These are phyloP conservation scores for Parnassius smintheus DNA, from an alignment of 2,888 invertebrate genomes.

Conservation along the genomic window DNA sequence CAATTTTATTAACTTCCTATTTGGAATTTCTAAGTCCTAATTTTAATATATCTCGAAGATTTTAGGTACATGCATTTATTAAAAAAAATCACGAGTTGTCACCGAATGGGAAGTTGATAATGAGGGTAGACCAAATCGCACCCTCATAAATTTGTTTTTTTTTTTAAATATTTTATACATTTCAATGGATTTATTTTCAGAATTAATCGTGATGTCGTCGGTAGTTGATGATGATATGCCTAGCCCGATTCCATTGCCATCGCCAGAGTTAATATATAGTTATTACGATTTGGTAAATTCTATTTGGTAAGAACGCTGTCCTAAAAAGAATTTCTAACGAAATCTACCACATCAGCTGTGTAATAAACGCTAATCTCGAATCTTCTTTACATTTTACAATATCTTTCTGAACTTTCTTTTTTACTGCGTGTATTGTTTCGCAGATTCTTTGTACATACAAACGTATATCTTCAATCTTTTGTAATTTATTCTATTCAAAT, in stretches of 20 bases:
- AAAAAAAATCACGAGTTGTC: no score
- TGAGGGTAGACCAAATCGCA: no score
- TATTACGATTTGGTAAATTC: constrained; percentile 66
- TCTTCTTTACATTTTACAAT: not conserved
- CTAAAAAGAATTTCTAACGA: constrained; percentile 8
- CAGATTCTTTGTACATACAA: constrained; percentile 15
- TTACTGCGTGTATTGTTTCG: no score
- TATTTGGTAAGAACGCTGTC: constrained; percentile 58
- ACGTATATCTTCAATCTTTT: not conserved
- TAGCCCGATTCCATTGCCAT: constrained; percentile 59
- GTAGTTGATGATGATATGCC: constrained; percentile 53
- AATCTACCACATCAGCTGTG: constrained; percentile 20
- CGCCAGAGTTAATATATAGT: constrained; percentile 55
- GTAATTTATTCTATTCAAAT: not conserved
- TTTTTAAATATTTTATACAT: not conserved
- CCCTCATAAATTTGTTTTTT: no score
- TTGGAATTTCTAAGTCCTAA: no score
- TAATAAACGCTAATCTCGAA: constrained; percentile 13
- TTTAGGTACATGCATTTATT: no score
- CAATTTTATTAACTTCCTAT: no score
- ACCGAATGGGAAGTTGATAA: no score
- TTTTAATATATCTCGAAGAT: no score
- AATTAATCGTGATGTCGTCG: constrained; percentile 66
- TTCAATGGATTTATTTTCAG: constrained; percentile 49
- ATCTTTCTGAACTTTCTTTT: not conserved